Evolutionary conservation across 2,888 invertebrate genomes (phyloP).

Genomic region (Hofmannophila pseudospretella): DNA sequence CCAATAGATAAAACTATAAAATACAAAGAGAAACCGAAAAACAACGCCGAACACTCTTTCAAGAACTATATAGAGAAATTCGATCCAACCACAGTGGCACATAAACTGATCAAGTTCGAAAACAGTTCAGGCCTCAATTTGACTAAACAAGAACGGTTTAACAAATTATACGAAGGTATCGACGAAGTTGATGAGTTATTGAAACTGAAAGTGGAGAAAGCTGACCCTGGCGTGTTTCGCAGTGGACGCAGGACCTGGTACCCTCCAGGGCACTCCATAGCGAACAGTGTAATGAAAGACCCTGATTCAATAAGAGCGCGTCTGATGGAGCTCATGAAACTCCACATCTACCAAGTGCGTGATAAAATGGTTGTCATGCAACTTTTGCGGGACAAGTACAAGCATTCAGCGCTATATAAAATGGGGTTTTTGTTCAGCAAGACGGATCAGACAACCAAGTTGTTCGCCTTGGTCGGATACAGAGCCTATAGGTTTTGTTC

Average conservation of each 20-base stretch:
- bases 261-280: slow-evolving; percentile 16
- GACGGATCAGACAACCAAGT: slow-evolving; percentile 34
- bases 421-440: slow-evolving; percentile 51
- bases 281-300: too few species aligned
- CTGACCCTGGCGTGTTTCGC: slow-evolving; percentile 19
- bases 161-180: slow-evolving; percentile 27
- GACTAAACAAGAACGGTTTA: slow-evolving; percentile 22
- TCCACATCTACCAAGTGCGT: slow-evolving; percentile 44
- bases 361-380: slow-evolving; percentile 50
- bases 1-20: too few species aligned
- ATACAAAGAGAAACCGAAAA: too few species aligned
- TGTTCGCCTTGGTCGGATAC: slow-evolving; percentile 24
- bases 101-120: slow-evolving; percentile 14
- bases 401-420: slow-evolving; percentile 31
- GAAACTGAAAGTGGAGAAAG: slow-evolving; percentile 27
- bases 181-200: slow-evolving; percentile 42
- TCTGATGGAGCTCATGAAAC: slow-evolving; percentile 51
- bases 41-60: too few species aligned
- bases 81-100: not conserved
- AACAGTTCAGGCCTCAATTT: slow-evolving; percentile 17
- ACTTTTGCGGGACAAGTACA: slow-evolving; percentile 23
- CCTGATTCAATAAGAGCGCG: too few species aligned
- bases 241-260: slow-evolving; percentile 24
- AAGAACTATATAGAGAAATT: not conserved
- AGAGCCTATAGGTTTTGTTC: slow-evolving; percentile 7